Base-by-base conservation (phyloP, 2,888 invertebrate genomes). In the Ptilodon capucinus region DNA sequence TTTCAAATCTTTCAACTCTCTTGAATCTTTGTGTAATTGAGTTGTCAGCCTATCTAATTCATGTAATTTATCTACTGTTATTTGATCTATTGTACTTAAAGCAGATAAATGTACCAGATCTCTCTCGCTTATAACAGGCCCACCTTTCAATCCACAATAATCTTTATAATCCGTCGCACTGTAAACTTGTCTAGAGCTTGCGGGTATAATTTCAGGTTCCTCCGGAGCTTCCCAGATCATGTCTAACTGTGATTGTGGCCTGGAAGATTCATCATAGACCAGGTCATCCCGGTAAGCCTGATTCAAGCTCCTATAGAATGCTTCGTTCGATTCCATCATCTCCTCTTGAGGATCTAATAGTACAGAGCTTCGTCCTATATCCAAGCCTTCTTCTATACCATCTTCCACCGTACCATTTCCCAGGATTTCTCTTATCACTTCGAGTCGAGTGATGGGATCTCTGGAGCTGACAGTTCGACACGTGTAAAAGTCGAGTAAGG, bases 151-250 rank as follows among this genome's bases (percentile, higher is more conserved):
- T 57, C 95, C 95, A 50, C 95, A 91, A 69, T 96, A 96, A 77
- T 95, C 94, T 83, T 95, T 95, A 71, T 96, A 96, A 81, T 96
- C 96, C 54, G 94, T 91, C 4, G 95, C 92, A 78, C 95, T 95
- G 73, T 94, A 96, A 43, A 95, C 92, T 85, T 95, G 92, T 67
- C 93, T 92, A 32, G 92, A 91, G 50, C 90, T 86, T 40, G 91
- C 83, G 28, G 92, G 90, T 57, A 92, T 86, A 42, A 92, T 87
- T 64, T 88, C 95, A 19, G 86, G 84, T 64, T 96, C 96, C 81
- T 96, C 96, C 9, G 95, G 94, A 65, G 95, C 95, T 80, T 96
- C 96, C 94, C 96, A 96, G 64, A 97, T 97, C 95, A 97, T 96
- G 54, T 95, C 96, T 60, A 97, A 86, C 64, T 96, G 95, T 42